Evolutionary conservation across 2,113 vertebrate species (phyloP).

Genomic region (Epinephelus moara): DNA sequence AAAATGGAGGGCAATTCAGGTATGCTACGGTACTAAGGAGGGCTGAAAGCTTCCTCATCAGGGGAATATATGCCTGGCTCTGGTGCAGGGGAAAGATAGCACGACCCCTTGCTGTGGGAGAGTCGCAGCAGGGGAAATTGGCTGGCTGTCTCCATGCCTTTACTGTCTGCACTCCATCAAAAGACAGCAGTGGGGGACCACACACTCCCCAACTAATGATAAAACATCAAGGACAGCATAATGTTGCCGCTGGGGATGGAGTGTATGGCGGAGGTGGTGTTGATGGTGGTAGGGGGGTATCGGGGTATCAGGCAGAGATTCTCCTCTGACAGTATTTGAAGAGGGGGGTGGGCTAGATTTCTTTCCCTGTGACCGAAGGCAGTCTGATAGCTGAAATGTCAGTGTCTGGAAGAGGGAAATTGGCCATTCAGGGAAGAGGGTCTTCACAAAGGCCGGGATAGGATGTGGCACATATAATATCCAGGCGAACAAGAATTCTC

Average conservation of each 20-base stretch:
- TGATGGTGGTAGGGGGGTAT: constrained; percentile 74
- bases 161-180: constrained; percentile 87
- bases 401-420: constrained; percentile 81
- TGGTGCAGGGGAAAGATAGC: constrained; percentile 73
- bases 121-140: constrained; percentile 85
- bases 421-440: constrained; percentile 83
- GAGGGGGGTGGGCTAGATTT: constrained; percentile 73
- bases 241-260: constrained; percentile 77
- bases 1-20: constrained; percentile 77
- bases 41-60: constrained; percentile 73
- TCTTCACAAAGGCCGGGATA: constrained; percentile 83
- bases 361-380: constrained; percentile 78
- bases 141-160: constrained; percentile 84
- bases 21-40: constrained; percentile 69
- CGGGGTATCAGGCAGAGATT: constrained; percentile 74
- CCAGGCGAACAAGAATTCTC: constrained; percentile 85
- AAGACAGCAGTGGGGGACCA: constrained; percentile 85
- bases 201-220: constrained; percentile 87
- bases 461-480: constrained; percentile 88
- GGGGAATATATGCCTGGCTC: constrained; percentile 70
- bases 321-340: constrained; percentile 80
- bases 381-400: constrained; percentile 86
- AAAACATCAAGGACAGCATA: constrained; percentile 86
- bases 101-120: constrained; percentile 81
- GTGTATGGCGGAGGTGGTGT: constrained; percentile 65